Evolutionary conservation across 2,113 vertebrate genomes (phyloP).

Genomic region (Marmota flaviventris): DNA sequence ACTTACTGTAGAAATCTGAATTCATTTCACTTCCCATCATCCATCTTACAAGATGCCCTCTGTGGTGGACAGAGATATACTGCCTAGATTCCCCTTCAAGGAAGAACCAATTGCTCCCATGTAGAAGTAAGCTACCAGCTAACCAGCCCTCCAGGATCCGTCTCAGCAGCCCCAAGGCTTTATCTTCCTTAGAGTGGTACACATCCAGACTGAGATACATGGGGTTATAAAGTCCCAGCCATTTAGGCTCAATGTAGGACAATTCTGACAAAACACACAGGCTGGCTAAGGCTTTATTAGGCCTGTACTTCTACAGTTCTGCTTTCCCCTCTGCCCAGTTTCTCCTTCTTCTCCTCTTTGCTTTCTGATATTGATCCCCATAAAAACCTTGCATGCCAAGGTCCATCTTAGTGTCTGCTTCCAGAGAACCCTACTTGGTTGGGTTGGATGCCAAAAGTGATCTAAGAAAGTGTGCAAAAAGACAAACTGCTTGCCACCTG

Average conservation of each 20-base stretch:
- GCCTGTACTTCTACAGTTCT: not conserved
- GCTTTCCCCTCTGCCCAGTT: not conserved
- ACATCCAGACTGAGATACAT: not conserved
- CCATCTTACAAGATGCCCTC: not conserved
- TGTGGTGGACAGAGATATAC: not conserved
- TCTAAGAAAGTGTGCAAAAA: not conserved
- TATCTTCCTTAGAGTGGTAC: not conserved
- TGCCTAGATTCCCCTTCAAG: not conserved
- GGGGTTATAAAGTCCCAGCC: not conserved
- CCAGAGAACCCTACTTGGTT: not conserved
- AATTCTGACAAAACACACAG: not conserved
- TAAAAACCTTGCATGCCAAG: not conserved
- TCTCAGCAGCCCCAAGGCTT: not conserved
- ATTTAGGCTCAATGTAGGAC: not conserved
- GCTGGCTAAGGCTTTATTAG: not conserved
- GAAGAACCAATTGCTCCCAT: not conserved
- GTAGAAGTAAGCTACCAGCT: not conserved
- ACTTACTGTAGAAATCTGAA: not conserved
- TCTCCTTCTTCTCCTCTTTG: not conserved
- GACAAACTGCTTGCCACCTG: not conserved
- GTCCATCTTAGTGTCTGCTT: not conserved
- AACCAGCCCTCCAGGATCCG: not conserved
- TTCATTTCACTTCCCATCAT: not conserved
- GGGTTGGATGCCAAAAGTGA: not conserved
- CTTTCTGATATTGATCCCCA: not conserved